A percentile compares a stretch with the other conserved stretches of the same genome.
Conservation (phyloP, 1,140 invertebrate genomes). For the Zophobas atratus region DNA sequence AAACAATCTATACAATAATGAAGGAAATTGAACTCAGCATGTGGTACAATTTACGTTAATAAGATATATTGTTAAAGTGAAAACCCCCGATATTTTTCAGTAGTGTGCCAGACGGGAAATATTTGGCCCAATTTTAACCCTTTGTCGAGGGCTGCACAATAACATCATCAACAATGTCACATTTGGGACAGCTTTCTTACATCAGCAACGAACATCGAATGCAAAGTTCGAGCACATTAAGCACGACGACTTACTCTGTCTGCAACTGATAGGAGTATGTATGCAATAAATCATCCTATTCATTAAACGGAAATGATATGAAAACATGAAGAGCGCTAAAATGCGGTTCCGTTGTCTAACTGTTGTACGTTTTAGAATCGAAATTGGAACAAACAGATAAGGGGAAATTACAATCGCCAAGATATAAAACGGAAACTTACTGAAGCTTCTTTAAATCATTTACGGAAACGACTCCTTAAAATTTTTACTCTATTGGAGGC, state of each 20-base stretch:
- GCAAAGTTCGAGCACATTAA: conserved; percentile 29
- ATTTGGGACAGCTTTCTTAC: conserved; percentile 8
- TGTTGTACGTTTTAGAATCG: too few relatives aligned
- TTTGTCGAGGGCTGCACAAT: neutral
- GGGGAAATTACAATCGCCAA: too few relatives aligned
- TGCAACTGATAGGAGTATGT: conserved; percentile 12
- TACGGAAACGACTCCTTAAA: too few relatives aligned
- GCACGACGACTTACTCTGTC: neutral
- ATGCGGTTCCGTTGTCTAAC: neutral
- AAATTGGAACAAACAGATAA: too few relatives aligned
- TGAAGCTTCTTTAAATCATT: too few relatives aligned
- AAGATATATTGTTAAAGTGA: conserved; percentile 45
- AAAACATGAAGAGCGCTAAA: conserved; percentile 8
- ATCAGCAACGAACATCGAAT: neutral
- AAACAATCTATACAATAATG: conserved; percentile 43
- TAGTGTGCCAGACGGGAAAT: conserved; percentile 24
- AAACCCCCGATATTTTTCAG: conserved; percentile 30
- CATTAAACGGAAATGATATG: conserved; percentile 15
- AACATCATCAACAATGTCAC: conserved; percentile 10
- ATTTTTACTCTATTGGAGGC: too few relatives aligned
- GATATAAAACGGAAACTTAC: too few relatives aligned
- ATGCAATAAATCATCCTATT: conserved; percentile 26
- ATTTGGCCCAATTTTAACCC: conserved; percentile 28
- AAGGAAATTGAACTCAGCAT: conserved; percentile 47
- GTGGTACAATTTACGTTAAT: conserved; percentile 42